A percentile compares a stretch with the other conserved stretches of the same genome.
These are phyloP conservation scores for Intellagama lesueurii DNA, from an alignment of 2,797 vertebrate genomes.

Conservation along the genomic window DNA sequence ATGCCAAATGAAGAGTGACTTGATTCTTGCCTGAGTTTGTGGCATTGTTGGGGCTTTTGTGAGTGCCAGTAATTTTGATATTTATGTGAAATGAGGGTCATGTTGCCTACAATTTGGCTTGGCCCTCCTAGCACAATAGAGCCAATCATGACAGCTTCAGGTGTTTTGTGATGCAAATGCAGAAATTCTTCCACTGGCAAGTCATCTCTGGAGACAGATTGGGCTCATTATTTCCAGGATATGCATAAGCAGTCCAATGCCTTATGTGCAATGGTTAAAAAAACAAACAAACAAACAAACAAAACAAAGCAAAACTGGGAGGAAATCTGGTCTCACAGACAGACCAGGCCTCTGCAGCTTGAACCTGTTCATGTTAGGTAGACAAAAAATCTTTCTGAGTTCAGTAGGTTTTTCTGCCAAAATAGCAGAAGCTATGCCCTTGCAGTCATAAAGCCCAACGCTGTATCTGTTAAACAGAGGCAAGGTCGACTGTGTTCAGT, in stretches of 20 bases:
- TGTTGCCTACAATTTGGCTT: neutral
- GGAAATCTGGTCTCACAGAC: neutral
- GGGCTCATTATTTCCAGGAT: constrained; percentile 18
- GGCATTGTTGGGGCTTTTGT: neutral
- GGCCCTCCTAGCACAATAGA: neutral
- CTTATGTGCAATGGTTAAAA: neutral
- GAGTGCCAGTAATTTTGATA: neutral
- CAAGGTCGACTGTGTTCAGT: neutral
- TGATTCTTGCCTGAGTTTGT: neutral
- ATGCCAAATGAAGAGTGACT: neutral
- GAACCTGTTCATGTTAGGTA: neutral
- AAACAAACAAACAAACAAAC: neutral
- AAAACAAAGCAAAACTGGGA: neutral
- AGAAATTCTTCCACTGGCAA: neutral
- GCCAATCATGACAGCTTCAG: constrained; percentile 36
- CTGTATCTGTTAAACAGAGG: neutral
- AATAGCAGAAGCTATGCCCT: neutral
- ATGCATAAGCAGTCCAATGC: neutral
- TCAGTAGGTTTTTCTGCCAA: neutral
- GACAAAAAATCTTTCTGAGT: neutral
- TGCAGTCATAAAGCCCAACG: neutral
- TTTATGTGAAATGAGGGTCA: constrained; percentile 29
- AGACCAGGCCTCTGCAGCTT: neutral
- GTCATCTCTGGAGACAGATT: neutral
- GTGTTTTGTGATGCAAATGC: constrained; percentile 36